Percentiles rank a stretch among this genome's conserved stretches.
phyloP scores from a whole-genome alignment of 1,140 invertebrate species.

The Drosophila hydei region DNA sequence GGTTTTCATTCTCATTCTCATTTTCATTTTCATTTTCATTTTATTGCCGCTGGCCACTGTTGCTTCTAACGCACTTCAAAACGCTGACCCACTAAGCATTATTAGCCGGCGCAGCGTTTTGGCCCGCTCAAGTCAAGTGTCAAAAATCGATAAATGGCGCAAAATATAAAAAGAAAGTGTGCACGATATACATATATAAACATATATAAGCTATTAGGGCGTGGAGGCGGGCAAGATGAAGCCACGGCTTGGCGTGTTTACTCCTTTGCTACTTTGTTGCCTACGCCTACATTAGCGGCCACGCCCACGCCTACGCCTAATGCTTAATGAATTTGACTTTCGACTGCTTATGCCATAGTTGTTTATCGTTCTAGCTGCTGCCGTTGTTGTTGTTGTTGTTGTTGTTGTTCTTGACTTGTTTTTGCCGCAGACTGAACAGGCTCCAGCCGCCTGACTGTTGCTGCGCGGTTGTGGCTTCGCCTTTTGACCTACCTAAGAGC shows the following conservation, averaged over 20 bases:
- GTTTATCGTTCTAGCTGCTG: constrained; percentile 7
- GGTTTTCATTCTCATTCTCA: constrained; percentile 11
- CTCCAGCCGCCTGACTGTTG: constrained; percentile 41
- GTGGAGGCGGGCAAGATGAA: background rate
- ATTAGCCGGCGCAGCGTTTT: constrained; percentile 68
- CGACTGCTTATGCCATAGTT: constrained; percentile 22
- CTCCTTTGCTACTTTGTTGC: constrained; percentile 19
- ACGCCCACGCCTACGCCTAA: constrained; percentile 24
- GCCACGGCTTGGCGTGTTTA: constrained; percentile 41
- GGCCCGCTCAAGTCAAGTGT: constrained; percentile 51
- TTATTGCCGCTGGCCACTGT: constrained; percentile 68
- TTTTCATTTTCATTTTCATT: constrained; percentile 14
- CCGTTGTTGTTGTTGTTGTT: constrained; percentile 28
- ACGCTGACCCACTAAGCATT: constrained; percentile 76
- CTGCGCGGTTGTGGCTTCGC: constrained; percentile 60
- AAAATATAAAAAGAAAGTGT: constrained; percentile 31
- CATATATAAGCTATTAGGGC: background rate
- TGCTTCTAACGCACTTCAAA: constrained; percentile 77
- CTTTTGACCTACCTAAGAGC: constrained; percentile 70
- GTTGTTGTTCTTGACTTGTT: constrained; percentile 37
- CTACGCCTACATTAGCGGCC: constrained; percentile 5
- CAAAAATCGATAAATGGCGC: constrained; percentile 68
- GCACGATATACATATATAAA: constrained; percentile 10
- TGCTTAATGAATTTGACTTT: constrained; percentile 53
- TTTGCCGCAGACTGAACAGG: constrained; percentile 41